Evolutionary conservation across 2,888 invertebrate species (phyloP).

Genomic region (Halocaridina rubra): DNA sequence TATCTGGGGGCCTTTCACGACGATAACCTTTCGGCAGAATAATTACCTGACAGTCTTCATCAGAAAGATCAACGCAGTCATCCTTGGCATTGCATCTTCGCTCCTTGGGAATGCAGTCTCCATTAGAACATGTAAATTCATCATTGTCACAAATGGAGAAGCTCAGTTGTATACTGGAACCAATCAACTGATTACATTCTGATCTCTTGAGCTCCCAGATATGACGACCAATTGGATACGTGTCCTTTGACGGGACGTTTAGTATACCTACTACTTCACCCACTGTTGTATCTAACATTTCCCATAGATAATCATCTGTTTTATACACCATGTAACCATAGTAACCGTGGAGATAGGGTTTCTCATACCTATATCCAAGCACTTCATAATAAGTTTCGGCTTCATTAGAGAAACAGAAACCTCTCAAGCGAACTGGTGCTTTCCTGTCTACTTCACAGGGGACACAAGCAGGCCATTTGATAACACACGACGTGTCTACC

Average conservation of each 20-base stretch:
- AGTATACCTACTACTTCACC: not conserved
- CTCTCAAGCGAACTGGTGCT: slow-evolving; percentile 21
- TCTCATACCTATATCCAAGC: slow-evolving; percentile 24
- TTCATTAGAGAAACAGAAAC: slow-evolving; percentile 3
- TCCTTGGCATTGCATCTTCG: slow-evolving; percentile 27
- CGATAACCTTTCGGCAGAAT: slow-evolving; percentile 16
- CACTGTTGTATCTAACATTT: slow-evolving; percentile 4
- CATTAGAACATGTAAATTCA: slow-evolving; percentile 35
- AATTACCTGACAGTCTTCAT: slow-evolving; percentile 28
- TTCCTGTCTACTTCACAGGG: slow-evolving; percentile 4
- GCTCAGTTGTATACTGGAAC: not conserved
- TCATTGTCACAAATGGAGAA: slow-evolving; percentile 27
- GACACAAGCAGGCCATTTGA: slow-evolving; percentile 21
- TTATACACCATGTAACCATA: slow-evolving; percentile 28
- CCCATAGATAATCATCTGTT: not conserved
- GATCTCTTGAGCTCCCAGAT: not conserved
- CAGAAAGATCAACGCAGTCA: slow-evolving; percentile 41
- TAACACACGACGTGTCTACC: slow-evolving; percentile 19
- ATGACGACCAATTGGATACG: slow-evolving; percentile 39
- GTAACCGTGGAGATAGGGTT: slow-evolving; percentile 43
- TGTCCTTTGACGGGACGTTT: not conserved
- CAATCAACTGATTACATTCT: slow-evolving; percentile 1
- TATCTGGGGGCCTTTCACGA: slow-evolving; percentile 11
- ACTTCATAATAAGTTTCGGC: slow-evolving; percentile 34
- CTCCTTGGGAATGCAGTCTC: slow-evolving; percentile 31